Base-by-base conservation (phyloP, 1,140 invertebrate genomes). In the Hycleus cichorii region DNA sequence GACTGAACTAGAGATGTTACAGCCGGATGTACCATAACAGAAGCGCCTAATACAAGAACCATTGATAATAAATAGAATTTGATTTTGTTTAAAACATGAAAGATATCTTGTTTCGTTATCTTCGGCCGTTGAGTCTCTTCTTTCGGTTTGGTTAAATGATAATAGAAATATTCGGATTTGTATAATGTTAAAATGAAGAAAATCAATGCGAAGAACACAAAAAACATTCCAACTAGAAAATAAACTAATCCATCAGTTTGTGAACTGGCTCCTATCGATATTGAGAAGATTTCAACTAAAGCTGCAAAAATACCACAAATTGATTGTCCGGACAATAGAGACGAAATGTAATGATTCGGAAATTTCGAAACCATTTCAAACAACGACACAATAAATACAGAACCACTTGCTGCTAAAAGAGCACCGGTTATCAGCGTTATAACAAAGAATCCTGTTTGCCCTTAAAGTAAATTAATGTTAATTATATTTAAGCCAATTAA, bases 1-100 rank as follows among this genome's bases (percentile, higher is more conserved):
- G 57, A 60, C 9, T 26, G 8, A 11, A 60, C 47, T 38, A 47
- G 42, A 1, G 57, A 38, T 7, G 58, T 56, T 27, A 60, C 39
- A 4, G 25, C 53, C n/a, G 53, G 58, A 47, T 56, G 47, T 26
- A 57, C 10, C 40, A 56, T 56, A n/a, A 27, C 39, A 7, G 44
- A 50, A 3, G 10, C 42, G 2, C 40, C 53, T 26, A 50, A 39
- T 40, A 47, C 47, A 2, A 50, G 3, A 8, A 57, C 7, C 47
- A 60, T 50, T 4, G 53, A 56, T 6, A 32, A 9, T 12, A 56
- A 43, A 25, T 45, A 25, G 11, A 57, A 51, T 10, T 42, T 50
- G 2, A 42, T 8, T 39, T 54, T 49, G 5, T 39, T 26, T 4
- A 49, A 12, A 44, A 48, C 48, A 42, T 25, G 32, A 27, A 11